Percentiles rank a stretch among this genome's conserved stretches.
These are phyloP conservation scores for Neodiprion pinetum DNA, from an alignment of 1,140 invertebrate species.

Conservation along the genomic window DNA sequence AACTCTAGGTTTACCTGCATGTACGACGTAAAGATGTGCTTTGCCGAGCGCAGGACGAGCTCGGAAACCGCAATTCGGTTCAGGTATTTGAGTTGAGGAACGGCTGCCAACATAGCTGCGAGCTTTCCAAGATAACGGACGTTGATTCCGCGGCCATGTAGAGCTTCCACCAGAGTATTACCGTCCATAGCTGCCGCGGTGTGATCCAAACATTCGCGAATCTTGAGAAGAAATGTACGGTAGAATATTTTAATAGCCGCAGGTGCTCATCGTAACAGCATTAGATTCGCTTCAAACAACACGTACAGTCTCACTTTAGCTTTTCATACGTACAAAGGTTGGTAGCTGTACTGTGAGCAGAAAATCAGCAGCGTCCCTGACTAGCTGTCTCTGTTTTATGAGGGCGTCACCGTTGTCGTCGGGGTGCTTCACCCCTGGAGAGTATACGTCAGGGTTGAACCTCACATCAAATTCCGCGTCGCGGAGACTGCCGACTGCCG, in stretches of 20 bases:
- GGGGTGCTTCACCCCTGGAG: slow-evolving; percentile 88
- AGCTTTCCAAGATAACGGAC: slow-evolving; percentile 94
- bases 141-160: slow-evolving; percentile 96
- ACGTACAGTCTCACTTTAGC: background rate
- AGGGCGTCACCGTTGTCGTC: slow-evolving; percentile 73
- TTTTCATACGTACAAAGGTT: slow-evolving; percentile 77
- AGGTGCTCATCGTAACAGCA: slow-evolving; percentile 1
- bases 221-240: slow-evolving; percentile 62
- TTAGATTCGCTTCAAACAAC: background rate
- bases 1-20: slow-evolving; percentile 72
- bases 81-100: slow-evolving; percentile 85
- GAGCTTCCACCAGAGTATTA: slow-evolving; percentile 87
- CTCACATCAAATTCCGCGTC: slow-evolving; percentile 95
- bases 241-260: slow-evolving; percentile 11
- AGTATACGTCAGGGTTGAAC: slow-evolving; percentile 99
- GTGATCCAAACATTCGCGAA: slow-evolving; percentile 92
- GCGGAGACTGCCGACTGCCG: slow-evolving; percentile 90
- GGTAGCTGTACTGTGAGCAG: slow-evolving; percentile 93
- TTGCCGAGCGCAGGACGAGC: slow-evolving; percentile 85
- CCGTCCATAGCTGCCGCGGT: slow-evolving; percentile 95
- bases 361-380: slow-evolving; percentile 95
- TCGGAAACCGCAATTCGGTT: slow-evolving; percentile 88
- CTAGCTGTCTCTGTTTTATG: slow-evolving; percentile 84
- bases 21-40: slow-evolving; percentile 92
- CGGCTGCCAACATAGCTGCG: slow-evolving; percentile 77